Percentiles rank a stretch among this genome's conserved stretches.
phyloP scores from a whole-genome alignment of 1,140 invertebrate genomes.

The Drosophila takahashii region DNA sequence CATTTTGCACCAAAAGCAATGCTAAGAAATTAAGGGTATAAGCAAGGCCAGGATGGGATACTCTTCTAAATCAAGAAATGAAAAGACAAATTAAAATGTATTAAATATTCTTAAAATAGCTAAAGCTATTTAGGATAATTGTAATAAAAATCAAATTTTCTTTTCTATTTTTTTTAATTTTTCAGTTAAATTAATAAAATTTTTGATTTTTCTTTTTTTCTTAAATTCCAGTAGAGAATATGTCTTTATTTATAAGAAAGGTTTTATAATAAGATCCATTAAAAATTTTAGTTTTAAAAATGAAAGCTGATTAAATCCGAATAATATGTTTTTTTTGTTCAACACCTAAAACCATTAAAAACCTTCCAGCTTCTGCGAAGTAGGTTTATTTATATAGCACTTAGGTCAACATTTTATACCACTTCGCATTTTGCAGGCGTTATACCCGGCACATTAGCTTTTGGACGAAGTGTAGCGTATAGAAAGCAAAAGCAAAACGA shows the following conservation, averaged over 20 bases:
- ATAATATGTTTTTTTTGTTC: no score
- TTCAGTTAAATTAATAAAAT: no score
- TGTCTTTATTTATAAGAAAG: no score
- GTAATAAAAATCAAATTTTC: no score
- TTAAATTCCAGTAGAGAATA: no score
- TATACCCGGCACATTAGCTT: slow-evolving; percentile 12
- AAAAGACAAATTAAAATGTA: not conserved
- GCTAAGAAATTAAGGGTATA: not conserved
- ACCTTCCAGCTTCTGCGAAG: not conserved
- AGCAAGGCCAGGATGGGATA: not conserved
- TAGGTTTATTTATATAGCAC: not conserved
- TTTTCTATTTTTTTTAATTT: no score
- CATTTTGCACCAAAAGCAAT: slow-evolving; percentile 19
- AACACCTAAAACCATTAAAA: not conserved
- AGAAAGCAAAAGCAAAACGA: slow-evolving; percentile 45
- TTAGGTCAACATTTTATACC: not conserved
- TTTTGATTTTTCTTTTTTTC: no score
- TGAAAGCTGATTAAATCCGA: no score
- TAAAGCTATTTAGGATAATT: no score
- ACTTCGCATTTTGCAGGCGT: not conserved
- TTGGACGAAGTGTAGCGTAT: slow-evolving; percentile 17
- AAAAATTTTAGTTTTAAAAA: no score
- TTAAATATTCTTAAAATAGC: no score
- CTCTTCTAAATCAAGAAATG: not conserved
- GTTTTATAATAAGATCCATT: no score